A percentile compares a stretch with the other conserved stretches of the same genome.
phyloP scores from a whole-genome alignment of 2,113 vertebrate species.

The Callipepla californica region DNA sequence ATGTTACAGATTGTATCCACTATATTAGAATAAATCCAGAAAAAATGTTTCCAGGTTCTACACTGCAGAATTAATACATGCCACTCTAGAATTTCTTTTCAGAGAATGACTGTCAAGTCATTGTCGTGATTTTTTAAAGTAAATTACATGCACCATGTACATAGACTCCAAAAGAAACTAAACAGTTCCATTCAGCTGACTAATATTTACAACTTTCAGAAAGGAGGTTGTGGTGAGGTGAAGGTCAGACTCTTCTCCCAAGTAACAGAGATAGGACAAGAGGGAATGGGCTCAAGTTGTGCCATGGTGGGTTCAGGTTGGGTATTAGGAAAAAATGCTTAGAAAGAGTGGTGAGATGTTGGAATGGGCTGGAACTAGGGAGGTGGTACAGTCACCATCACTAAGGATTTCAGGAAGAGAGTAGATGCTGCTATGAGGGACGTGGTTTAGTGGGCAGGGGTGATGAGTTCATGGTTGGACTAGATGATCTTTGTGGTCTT shows the following conservation, averaged over 20 bases:
- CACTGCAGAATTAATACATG: neutral
- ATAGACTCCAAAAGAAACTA: neutral
- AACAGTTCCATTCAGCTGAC: neutral
- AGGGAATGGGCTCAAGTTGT: too few relatives aligned
- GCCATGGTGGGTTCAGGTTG: too few relatives aligned
- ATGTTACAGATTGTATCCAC: neutral
- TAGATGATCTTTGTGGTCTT: neutral
- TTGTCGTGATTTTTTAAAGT: neutral
- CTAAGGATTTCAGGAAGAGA: too few relatives aligned
- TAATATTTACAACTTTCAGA: neutral
- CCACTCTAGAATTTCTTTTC: neutral
- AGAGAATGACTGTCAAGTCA: neutral
- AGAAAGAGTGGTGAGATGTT: too few relatives aligned
- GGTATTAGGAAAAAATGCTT: too few relatives aligned
- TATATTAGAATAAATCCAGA: neutral
- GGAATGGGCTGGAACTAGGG: too few relatives aligned
- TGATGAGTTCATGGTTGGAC: neutral
- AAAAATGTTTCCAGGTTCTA: neutral
- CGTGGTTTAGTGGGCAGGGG: too few relatives aligned
- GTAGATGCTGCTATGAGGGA: too few relatives aligned
- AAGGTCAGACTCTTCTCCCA: too few relatives aligned
- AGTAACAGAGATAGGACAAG: too few relatives aligned
- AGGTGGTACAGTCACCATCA: too few relatives aligned
- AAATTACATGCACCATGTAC: neutral
- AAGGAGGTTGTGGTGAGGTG: too few relatives aligned